Conservation (phyloP, 2,888 invertebrate genomes). For the Hyposoter dolosus region DNA sequence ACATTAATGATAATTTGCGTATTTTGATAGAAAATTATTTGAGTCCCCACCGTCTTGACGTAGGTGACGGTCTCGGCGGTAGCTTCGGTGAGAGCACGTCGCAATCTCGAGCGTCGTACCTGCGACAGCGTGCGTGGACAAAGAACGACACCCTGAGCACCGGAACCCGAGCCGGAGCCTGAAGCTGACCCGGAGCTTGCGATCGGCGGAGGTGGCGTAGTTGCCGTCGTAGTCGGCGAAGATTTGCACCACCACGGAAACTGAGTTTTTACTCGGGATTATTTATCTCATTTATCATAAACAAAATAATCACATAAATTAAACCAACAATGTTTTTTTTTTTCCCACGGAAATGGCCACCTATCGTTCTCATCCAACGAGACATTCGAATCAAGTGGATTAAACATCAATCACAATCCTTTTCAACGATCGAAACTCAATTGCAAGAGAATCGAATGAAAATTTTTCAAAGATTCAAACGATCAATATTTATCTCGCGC, state of each 20-base stretch:
- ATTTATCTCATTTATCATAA: conserved; percentile 51
- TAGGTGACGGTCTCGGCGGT: conserved; percentile 95
- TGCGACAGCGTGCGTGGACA: conserved; percentile 96
- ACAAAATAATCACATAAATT: conserved; percentile 14
- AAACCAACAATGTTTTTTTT: neutral
- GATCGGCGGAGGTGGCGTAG: conserved; percentile 76
- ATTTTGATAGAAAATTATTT: conserved; percentile 43
- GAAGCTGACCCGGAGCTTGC: conserved; percentile 73
- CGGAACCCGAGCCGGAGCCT: conserved; percentile 76
- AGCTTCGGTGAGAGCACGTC: conserved; percentile 95
- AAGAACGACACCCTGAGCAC: conserved; percentile 93
- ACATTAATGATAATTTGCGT: conserved; percentile 5
- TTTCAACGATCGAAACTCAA: neutral
- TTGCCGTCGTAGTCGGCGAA: conserved; percentile 81
- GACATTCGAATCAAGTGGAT: neutral
- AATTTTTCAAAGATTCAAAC: neutral
- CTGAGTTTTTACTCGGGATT: conserved; percentile 77
- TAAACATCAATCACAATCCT: neutral
- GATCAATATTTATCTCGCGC: neutral
- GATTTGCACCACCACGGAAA: conserved; percentile 85
- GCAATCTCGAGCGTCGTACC: conserved; percentile 93
- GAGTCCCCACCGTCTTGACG: conserved; percentile 93
- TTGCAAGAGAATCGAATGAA: neutral
- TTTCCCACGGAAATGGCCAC: conserved; percentile 20
- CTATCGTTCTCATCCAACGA: neutral